These are phyloP conservation scores for Zenarchopterus dispar DNA, from an alignment of 2,797 vertebrate genomes.

Conservation along the genomic window DNA sequence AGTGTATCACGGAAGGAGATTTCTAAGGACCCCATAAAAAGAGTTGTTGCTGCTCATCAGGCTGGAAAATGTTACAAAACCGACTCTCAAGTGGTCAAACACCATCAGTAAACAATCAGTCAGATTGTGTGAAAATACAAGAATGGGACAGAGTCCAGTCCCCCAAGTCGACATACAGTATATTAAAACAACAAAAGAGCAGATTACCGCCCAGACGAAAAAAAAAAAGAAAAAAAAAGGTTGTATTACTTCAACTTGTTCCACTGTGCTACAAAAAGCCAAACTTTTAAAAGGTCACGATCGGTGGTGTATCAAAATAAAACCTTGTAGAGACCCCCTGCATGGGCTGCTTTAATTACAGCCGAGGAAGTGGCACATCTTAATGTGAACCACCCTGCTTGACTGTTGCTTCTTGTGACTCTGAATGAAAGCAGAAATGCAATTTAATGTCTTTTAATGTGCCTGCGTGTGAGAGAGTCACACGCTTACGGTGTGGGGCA, in stretches of 20 bases:
- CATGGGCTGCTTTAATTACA: slow-evolving; percentile 67
- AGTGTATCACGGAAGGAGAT: too few relatives aligned
- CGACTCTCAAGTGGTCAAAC: too few relatives aligned
- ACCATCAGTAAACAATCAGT: too few relatives aligned
- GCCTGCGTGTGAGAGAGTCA: slow-evolving; percentile 57
- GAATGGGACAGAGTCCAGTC: too few relatives aligned
- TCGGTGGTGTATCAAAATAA: slow-evolving; percentile 46
- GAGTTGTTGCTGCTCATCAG: neutral
- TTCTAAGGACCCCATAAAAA: neutral
- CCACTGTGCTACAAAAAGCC: slow-evolving; percentile 3
- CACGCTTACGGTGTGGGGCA: slow-evolving; percentile 69
- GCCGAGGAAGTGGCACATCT: slow-evolving; percentile 66
- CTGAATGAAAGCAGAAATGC: slow-evolving; percentile 73
- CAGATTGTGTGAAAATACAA: too few relatives aligned
- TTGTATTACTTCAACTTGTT: slow-evolving; percentile 20
- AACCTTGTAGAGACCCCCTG: slow-evolving; percentile 53
- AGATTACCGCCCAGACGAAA: slow-evolving; percentile 22
- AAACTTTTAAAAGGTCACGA: slow-evolving; percentile 64
- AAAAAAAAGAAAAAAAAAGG: slow-evolving; percentile 4
- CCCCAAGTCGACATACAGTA: too few relatives aligned
- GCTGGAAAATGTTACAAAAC: slow-evolving; percentile 6
- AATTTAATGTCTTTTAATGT: slow-evolving; percentile 77
- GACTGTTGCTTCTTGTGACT: slow-evolving; percentile 70
- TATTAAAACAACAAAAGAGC: too few relatives aligned
- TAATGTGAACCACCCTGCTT: slow-evolving; percentile 64